A percentile compares a stretch with the other conserved stretches of the same genome.
Evolutionary conservation across 2,888 invertebrate genomes (phyloP).

Genomic region (Caenorhabditis afra): DNA sequence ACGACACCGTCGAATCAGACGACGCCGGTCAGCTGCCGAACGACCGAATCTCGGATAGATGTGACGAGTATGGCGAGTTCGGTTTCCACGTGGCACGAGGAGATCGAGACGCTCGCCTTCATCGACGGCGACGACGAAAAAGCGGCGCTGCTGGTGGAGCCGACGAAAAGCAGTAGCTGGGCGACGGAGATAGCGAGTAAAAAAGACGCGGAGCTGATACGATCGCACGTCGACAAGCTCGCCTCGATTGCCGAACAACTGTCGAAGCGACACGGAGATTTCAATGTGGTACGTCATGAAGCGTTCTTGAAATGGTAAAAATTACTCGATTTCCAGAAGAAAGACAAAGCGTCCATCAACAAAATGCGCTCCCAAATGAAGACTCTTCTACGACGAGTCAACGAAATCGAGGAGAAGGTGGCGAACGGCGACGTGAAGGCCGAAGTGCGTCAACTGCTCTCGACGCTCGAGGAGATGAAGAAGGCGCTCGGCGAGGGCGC

Average conservation of each 20-base stretch:
- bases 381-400: slow-evolving; percentile 64
- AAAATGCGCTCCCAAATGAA: slow-evolving; percentile 71
- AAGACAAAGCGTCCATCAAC: slow-evolving; percentile 64
- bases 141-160: slow-evolving; percentile 6
- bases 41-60: slow-evolving; percentile 53
- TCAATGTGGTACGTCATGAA: slow-evolving; percentile 59
- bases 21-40: slow-evolving; percentile 54
- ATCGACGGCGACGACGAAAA: slow-evolving; percentile 64
- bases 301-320: no score
- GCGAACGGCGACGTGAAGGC: slow-evolving; percentile 63
- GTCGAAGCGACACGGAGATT: slow-evolving; percentile 60
- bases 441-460: slow-evolving; percentile 66
- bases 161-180: slow-evolving; percentile 24
- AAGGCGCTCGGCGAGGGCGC: slow-evolving; percentile 65
- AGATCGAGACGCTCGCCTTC: slow-evolving; percentile 66
- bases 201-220: slow-evolving; percentile 57
- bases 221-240: slow-evolving; percentile 57
- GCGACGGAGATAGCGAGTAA: slow-evolving; percentile 52
- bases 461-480: slow-evolving; percentile 70
- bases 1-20: slow-evolving; percentile 20
- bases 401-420: slow-evolving; percentile 70
- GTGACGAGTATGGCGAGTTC: slow-evolving; percentile 66
- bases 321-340: slow-evolving; percentile 41
- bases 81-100: slow-evolving; percentile 68
- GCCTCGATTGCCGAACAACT: slow-evolving; percentile 65